Evolutionary conservation across 1,140 invertebrate genomes (phyloP), one percentile per base, ranked within the genome.

Genomic region (Saxidomus purpurata): DNA sequence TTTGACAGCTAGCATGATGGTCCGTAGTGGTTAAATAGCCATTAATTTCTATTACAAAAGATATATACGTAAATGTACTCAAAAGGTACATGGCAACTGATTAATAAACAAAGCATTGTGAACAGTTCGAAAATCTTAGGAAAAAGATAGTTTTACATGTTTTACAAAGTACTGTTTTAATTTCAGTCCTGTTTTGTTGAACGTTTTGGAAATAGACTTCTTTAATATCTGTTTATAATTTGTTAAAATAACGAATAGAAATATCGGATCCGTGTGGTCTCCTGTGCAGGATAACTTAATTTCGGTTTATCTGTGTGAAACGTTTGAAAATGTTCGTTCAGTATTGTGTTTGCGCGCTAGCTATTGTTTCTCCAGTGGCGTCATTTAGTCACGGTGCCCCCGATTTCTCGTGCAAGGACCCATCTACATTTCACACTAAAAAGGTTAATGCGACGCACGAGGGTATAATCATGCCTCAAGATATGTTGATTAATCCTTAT

Each of bases 361-460:
- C 6, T 13, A 0, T 79, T 6, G 19, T 55, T 22, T 59, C 76
- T 19, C 76, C 43, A 1, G 76, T 79, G 76, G 22, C 19, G 25
- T 79, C 47, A 25, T 85, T 85, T 36, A 85, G 83, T 74, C 63
- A 80, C 22, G 87, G 87, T 19, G 87, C 87, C 25, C 87, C 87
- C 0, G 87, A 83, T 31, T 77, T 63, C 55, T 83, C 87, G 25
- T 89, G 87, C 49, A 74, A 77, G 59, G 87, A 89, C 67, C 87
- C 87, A 1, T 89, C 87, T 13, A 89, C 80, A 4, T 83, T 89
- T 34, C 87, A 89, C 43, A 89, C 87, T 17, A 31, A 63, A 19
- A 76, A 28, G 43, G 22, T 83, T 2, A 89, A 89, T 82, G 52
- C 22, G 8, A 89, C 87, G 22, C 87, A 89, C 13, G 81, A 83